Conservation (phyloP, 2,113 vertebrate species). For the Machaerirhynchus nigripectus region DNA sequence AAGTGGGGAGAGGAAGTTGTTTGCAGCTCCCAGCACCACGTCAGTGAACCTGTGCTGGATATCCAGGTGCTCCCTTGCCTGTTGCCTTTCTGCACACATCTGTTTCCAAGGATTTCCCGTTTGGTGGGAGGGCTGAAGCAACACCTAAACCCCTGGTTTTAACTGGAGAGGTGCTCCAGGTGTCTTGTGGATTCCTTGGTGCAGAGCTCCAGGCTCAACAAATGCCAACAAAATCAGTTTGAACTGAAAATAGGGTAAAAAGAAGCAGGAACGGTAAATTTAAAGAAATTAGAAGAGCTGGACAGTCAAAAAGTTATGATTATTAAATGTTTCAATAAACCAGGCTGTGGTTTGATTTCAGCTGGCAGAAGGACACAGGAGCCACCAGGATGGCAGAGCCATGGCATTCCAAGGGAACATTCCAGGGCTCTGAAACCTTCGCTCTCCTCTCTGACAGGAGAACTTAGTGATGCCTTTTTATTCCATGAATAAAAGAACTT, state of each 20-base stretch:
- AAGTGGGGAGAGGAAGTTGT: not conserved
- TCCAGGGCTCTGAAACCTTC: not conserved
- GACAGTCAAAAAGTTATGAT: not conserved
- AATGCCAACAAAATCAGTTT: not conserved
- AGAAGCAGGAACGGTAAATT: not conserved
- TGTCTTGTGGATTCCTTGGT: not conserved
- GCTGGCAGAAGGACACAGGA: not conserved
- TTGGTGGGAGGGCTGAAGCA: not conserved
- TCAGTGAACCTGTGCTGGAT: not conserved
- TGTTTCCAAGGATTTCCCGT: not conserved
- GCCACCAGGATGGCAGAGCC: not conserved
- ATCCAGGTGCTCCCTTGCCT: not conserved
- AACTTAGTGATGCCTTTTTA: not conserved
- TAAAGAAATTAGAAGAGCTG: not conserved
- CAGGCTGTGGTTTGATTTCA: not conserved
- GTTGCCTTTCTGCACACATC: not conserved
- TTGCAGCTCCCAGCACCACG: not conserved
- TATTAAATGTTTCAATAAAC: not conserved
- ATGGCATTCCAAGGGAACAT: not conserved
- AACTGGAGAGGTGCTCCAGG: not conserved
- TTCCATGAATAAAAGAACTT: not conserved
- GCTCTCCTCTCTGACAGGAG: rapidly evolving
- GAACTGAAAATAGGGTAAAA: not conserved
- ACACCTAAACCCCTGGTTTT: not conserved
- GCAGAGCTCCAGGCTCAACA: not conserved